A percentile compares a stretch with the other conserved stretches of the same genome.
Evolutionary conservation across 1,140 invertebrate genomes (phyloP).

Genomic region (Brachionus paranguensis): DNA sequence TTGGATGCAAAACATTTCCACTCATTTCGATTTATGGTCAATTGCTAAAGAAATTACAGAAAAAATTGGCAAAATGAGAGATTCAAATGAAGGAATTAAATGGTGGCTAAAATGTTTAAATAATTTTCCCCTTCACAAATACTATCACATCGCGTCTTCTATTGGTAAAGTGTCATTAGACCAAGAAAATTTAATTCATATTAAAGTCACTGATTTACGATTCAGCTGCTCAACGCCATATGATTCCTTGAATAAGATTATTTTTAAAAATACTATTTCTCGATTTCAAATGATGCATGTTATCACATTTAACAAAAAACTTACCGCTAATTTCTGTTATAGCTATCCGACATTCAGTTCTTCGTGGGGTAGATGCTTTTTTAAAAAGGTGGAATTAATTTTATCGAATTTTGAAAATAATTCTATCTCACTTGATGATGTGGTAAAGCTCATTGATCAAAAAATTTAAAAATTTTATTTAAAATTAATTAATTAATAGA

Average conservation of each 20-base stretch:
- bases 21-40: background rate
- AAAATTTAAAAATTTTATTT: background rate
- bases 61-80: background rate
- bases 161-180: background rate
- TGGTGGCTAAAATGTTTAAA: conserved; percentile 10
- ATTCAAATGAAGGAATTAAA: conserved; percentile 2
- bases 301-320: background rate
- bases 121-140: background rate
- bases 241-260: background rate
- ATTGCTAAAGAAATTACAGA: background rate
- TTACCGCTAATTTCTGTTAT: background rate
- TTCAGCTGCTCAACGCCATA: background rate
- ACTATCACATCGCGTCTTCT: background rate
- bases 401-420: background rate
- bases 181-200: background rate
- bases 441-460: background rate
- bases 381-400: background rate
- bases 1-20: background rate
- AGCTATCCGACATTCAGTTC: background rate
- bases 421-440: background rate
- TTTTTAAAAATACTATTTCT: background rate
- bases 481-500: background rate
- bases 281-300: background rate
- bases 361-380: background rate
- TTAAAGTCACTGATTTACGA: background rate